A percentile compares a stretch with the other conserved stretches of the same genome.
Evolutionary conservation across 2,113 vertebrate species (phyloP).

Genomic region (Conger conger): DNA sequence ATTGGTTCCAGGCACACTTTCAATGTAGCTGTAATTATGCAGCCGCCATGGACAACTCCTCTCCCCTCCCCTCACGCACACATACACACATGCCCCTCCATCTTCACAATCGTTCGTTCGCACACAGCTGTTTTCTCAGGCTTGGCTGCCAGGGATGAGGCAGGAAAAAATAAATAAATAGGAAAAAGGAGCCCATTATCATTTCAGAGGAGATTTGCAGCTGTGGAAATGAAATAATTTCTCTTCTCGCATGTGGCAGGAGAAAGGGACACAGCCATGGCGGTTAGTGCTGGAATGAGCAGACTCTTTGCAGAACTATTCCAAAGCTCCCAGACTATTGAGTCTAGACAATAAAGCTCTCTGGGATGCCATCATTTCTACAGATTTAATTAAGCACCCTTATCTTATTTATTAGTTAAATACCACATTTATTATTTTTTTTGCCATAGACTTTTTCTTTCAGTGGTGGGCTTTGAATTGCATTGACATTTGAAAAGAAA

Average conservation of each 20-base stretch:
- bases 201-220: slow-evolving; percentile 53
- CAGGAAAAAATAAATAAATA: slow-evolving; percentile 27
- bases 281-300: not conserved
- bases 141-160: slow-evolving; percentile 46
- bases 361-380: not conserved
- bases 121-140: slow-evolving; percentile 41
- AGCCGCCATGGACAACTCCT: not conserved
- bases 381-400: not conserved
- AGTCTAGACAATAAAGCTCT: not conserved
- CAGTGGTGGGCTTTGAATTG: not conserved
- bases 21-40: slow-evolving; percentile 21
- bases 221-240: slow-evolving; percentile 42
- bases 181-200: slow-evolving; percentile 30
- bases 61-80: slow-evolving; percentile 24
- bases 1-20: slow-evolving; percentile 26
- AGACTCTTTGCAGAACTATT: not conserved
- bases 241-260: not conserved
- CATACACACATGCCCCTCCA: not conserved
- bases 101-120: not conserved
- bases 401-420: not conserved
- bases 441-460: not conserved
- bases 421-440: not conserved
- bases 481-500: not conserved
- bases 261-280: not conserved
- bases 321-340: not conserved